Base-by-base conservation (phyloP, 2,113 vertebrate species). In the Gallinago media region DNA sequence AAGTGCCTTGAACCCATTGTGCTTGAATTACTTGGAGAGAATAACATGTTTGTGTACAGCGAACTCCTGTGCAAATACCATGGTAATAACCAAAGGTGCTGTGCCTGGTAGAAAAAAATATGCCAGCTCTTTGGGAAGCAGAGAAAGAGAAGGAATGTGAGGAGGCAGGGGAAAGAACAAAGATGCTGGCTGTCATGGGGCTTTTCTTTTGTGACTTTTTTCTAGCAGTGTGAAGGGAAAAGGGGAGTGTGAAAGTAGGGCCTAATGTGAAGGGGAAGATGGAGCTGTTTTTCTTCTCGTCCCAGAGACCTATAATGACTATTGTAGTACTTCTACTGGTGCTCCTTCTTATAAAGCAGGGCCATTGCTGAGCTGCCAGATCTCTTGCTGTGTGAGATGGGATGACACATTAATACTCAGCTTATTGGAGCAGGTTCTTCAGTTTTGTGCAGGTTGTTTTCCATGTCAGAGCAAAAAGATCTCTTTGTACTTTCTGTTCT, bases 391-490 rank as follows among this genome's bases (percentile, higher is more conserved):
- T 73, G 87, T 50, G 74, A 83, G 59, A 92, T 66, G 82, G 76
- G 59, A 92, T 66, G 82, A 79, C 72, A 83, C 32, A 32, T 94
- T 96, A 92, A 88, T 84, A 36, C 44, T 63, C 72, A 92, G 26
- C 55, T 73, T 70, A 88, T 31, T 94, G 92, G 58, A 88, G 49
- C 46, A 85, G 82, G 58, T 89, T 95, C 67, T 75, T 94, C 27
- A 44, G 42, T 89, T 89, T 59, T 89, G 55, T 70, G 47, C 68
- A 67, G 68, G 72, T 91, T 94, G 21, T 96, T 97, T 97, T 94
- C 66, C 40, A 34, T 34, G 66, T 75, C n/a, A n/a, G 66, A 78
- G 73, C 2, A 8, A 75, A 84, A 93, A 87, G 49, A 79, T 73
- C 16, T 81, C 55, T 92, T 65, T 88, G 88, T 93, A 59, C 78